Evolutionary conservation across 2,797 vertebrate genomes (phyloP).

Genomic region (Pteronotus mesoamericanus): DNA sequence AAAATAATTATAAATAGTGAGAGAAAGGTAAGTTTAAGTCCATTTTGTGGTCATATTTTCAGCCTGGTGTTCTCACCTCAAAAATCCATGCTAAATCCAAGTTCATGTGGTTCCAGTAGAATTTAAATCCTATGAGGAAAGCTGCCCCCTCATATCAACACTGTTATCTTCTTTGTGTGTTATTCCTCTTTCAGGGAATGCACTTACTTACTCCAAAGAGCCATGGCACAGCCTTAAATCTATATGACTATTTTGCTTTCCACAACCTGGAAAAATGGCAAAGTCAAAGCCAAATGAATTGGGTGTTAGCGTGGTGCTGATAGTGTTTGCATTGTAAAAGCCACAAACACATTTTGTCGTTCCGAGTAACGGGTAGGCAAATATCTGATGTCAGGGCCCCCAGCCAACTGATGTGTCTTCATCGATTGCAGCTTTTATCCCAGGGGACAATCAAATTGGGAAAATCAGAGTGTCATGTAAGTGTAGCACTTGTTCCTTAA

Average conservation of each 20-base stretch:
- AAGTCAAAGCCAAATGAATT: constrained; percentile 19
- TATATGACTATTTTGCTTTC: not conserved
- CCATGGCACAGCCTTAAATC: not conserved
- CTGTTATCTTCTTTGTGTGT: not conserved
- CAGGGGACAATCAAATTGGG: not conserved
- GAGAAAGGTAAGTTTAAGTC: not conserved
- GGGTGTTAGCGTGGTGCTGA: not conserved
- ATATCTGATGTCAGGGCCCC: not conserved
- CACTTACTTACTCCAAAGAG: not conserved
- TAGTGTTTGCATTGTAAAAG: not conserved
- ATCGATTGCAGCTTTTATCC: not conserved
- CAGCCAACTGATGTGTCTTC: not conserved
- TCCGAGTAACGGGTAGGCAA: not conserved
- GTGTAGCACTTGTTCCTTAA: not conserved
- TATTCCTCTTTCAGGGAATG: not conserved
- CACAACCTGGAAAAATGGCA: not conserved
- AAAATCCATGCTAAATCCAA: not conserved
- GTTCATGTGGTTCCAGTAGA: not conserved
- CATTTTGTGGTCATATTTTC: not conserved
- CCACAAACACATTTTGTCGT: not conserved
- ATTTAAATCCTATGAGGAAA: not conserved
- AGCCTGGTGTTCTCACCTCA: not conserved
- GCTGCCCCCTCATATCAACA: not conserved
- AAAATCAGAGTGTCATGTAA: not conserved
- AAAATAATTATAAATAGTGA: not conserved